Base-by-base conservation (phyloP, 2,888 invertebrate genomes). In the Melipona bicolor region DNA sequence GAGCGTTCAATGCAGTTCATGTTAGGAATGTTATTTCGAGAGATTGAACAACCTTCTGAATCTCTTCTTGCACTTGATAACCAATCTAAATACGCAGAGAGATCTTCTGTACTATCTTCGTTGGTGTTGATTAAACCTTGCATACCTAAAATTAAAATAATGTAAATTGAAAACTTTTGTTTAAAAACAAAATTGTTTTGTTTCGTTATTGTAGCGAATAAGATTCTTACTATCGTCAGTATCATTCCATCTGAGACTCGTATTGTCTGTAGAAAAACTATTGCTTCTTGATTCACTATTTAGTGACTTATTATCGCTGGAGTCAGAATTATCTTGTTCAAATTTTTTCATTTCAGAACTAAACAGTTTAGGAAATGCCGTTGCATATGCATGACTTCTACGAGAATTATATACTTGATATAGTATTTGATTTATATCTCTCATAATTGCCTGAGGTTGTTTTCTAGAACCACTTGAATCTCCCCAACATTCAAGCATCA, bases 401-500 rank as follows among this genome's bases (percentile, higher is more conserved):
- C 96, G 95, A 3, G 96, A 96, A 92, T 97, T 96, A 89, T 96
- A 96, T 5, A 96, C 96, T 95, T 97, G 96, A 92, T 97, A 97
- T 86, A 97, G 95, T 92, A 97, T 96, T 94, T 97, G 97, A 95
- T 97, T 97, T 88, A 98, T 96, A 95, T 98, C 97, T 93, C 98
- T 96, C 96, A 98, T 97, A 91, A 98, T 97, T 84, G 97, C 97
- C 95, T 98, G 98, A 75, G 97, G 98, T 90, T 97, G 96, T 93
- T 97, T 97, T 43, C 97, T 95, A 68, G 95, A 95, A 79, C 96
- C 96, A 13, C 97, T 97, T 93, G 97, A 96, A 75, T 95, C 94
- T 91, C 96, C 96, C 98, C 98, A 98, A 92, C 98, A 98, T 91
- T 97, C 97, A 81, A 95, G 95, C 96, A 98, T 97, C 65, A 98